A percentile compares a stretch with the other conserved stretches of the same genome.
These are phyloP conservation scores for Drosophila simulans DNA, from an alignment of 1,140 invertebrate species.

Conservation along the genomic window DNA sequence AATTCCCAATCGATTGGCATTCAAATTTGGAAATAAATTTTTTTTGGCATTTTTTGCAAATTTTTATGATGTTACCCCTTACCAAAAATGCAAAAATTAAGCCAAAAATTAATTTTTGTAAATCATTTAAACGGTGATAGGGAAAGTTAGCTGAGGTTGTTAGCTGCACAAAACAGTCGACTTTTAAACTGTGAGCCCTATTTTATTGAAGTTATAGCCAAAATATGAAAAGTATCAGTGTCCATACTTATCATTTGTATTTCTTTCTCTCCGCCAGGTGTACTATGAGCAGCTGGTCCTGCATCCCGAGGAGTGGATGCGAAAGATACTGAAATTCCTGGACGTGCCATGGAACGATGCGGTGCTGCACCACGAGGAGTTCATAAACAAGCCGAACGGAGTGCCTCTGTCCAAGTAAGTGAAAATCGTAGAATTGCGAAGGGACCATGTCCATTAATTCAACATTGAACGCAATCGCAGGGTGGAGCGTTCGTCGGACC, in stretches of 20 bases:
- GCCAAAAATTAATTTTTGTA: no score
- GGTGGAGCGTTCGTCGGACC: constrained; percentile 98
- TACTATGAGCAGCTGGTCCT: constrained; percentile 99
- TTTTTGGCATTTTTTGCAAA: no score
- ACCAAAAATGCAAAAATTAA: no score
- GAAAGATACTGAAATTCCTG: constrained; percentile 95
- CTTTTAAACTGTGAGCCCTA: no score
- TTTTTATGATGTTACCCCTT: no score
- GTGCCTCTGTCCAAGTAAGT: constrained; percentile 96
- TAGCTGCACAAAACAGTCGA: no score
- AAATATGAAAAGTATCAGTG: not conserved
- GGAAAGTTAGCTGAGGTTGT: no score
- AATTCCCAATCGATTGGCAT: no score
- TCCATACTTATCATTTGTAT: not conserved
- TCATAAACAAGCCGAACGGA: constrained; percentile 97
- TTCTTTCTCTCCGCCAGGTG: constrained; percentile 82
- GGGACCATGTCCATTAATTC: not conserved
- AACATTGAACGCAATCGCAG: constrained; percentile 85
- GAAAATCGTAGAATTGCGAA: not conserved
- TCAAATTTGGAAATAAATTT: no score
- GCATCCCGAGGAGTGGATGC: constrained; percentile 95
- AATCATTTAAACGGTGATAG: no score
- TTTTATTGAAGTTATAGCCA: no score
- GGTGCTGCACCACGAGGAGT: constrained; percentile 98
- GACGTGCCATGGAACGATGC: constrained; percentile 97